Evolutionary conservation across 2,113 vertebrate species (phyloP).

Genomic region (Elephantulus edwardii): DNA sequence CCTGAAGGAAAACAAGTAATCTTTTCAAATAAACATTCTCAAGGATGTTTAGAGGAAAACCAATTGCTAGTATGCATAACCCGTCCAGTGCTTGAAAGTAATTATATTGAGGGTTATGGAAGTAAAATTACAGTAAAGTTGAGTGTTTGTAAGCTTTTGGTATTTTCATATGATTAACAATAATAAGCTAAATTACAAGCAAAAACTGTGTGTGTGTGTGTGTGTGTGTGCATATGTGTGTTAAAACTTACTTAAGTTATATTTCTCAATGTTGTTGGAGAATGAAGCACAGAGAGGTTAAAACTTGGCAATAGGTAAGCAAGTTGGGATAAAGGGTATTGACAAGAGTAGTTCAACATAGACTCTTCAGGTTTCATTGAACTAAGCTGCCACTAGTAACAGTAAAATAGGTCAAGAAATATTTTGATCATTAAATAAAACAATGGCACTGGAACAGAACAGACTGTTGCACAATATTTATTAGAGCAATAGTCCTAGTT

Average conservation of each 20-base stretch:
- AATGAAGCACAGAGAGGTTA: not conserved
- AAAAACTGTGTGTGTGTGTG: not conserved
- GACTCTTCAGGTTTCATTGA: not conserved
- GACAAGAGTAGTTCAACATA: not conserved
- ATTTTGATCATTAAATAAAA: not conserved
- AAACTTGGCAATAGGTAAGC: not conserved
- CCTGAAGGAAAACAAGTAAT: constrained; percentile 73
- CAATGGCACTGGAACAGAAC: not conserved
- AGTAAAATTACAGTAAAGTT: constrained; percentile 3
- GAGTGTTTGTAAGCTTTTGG: constrained; percentile 23
- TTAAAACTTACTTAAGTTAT: not conserved
- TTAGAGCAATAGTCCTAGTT: not conserved
- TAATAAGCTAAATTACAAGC: constrained; percentile 42
- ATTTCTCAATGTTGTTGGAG: not conserved
- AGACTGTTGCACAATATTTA: not conserved
- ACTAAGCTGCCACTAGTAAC: not conserved
- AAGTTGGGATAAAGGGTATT: not conserved
- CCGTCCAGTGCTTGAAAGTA: not conserved
- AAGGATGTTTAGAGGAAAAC: constrained; percentile 67
- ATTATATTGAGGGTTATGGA: not conserved
- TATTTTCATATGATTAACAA: constrained; percentile 45
- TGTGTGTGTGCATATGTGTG: not conserved
- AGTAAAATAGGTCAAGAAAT: not conserved
- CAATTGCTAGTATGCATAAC: constrained; percentile 31
- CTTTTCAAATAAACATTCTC: constrained; percentile 74